Evolutionary conservation across 2,888 invertebrate genomes (phyloP), one percentile per base, ranked within the genome.

Genomic region (Agonopterix subpropinquella): DNA sequence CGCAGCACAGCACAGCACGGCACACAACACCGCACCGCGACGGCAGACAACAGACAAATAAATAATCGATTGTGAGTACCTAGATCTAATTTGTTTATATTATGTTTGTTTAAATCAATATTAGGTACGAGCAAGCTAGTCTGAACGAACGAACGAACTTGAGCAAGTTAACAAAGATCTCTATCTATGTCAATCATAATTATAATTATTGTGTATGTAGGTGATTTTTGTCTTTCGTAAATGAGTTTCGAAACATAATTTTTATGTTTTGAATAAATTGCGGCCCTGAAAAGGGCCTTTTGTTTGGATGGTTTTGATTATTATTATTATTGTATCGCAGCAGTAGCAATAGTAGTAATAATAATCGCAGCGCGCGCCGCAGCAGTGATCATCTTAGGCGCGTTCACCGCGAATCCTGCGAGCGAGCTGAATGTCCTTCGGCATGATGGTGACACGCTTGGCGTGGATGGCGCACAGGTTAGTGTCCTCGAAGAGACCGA

Each of bases 391-490:
- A 70, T 69, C 67, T 94, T 96, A 96, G 91, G 96, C 96, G 86
- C 97, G 94, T 89, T 97, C 97, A 64, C 98, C 97, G 77, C 98
- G 95, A 89, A 98, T 98, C 91, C 98, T 94, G 79, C 97, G 93
- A 54, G 98, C 98, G 81, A 98, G 91, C 87, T 97, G 97, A 73
- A 98, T 98, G 80, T 98, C 98, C 89, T 98, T 98, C 66, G 98
- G 98, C 97, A 98, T 98, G 87, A 98, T 98, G 60, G 98, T 98
- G 50, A 98, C 98, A 71, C 98, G 93, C 89, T 98, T 98, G 67
- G 98, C 98, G 77, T 98, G 98, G 79, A 98, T 98, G 61, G 97
- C 98, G 89, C 97, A 98, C 92, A 98, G 91, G 89, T 98, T 98
- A 63, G 98, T 98, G 89, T 98, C 98, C 91, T 98, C 98, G 86